Percentiles rank a stretch among this genome's conserved stretches.
phyloP scores from a whole-genome alignment of 2,888 invertebrate genomes.

The Microctonus hyperodae region DNA sequence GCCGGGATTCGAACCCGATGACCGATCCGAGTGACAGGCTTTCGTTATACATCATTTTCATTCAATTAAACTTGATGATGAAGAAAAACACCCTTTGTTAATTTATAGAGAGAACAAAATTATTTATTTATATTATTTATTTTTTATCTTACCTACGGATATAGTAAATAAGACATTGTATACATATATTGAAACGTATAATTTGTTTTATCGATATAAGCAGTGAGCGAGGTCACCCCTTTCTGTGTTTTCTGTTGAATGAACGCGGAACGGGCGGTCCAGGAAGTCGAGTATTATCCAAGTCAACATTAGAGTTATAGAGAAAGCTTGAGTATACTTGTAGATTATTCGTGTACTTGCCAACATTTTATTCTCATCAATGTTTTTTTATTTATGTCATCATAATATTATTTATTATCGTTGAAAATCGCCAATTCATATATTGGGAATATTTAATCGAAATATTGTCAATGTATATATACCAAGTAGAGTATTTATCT shows the following conservation, averaged over 20 bases:
- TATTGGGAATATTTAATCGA: neutral
- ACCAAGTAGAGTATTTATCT: constrained; percentile 47
- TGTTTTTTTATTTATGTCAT: neutral
- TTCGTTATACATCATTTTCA: constrained; percentile 2
- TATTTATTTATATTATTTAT: neutral
- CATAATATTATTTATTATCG: neutral
- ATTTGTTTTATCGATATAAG: neutral
- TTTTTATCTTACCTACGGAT: neutral
- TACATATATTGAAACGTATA: neutral
- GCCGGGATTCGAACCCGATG: no score
- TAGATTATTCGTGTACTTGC: neutral
- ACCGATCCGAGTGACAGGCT: no score
- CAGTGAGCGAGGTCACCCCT: neutral
- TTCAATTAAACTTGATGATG: neutral
- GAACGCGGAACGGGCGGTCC: constrained; percentile 27
- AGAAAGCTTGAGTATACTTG: neutral
- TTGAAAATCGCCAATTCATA: neutral
- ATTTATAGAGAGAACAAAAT: neutral
- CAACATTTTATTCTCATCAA: neutral
- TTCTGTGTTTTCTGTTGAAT: constrained; percentile 18
- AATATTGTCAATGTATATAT: neutral
- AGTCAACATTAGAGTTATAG: neutral
- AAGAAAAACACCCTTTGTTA: neutral
- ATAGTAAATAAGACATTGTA: neutral
- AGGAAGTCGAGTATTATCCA: constrained; percentile 27